These are phyloP conservation scores for Poeciliopsis infans DNA, from an alignment of 2,797 vertebrate genomes.

Conservation along the genomic window DNA sequence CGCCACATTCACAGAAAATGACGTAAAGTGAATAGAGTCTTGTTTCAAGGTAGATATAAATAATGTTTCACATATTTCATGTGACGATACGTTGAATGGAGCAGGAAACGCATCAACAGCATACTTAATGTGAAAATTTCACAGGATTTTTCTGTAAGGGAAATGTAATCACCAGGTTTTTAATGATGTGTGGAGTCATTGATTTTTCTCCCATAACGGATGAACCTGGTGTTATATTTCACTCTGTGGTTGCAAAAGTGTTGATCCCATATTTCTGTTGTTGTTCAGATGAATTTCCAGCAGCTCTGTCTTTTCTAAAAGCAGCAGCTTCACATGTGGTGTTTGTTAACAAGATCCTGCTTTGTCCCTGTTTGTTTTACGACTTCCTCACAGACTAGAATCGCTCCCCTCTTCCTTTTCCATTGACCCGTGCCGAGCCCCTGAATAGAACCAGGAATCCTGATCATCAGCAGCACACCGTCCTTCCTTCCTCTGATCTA, in stretches of 20 bases:
- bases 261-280: slow-evolving; percentile 4
- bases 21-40: too few species aligned
- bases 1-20: background rate
- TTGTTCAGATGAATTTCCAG: background rate
- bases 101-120: too few species aligned
- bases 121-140: too few species aligned
- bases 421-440: slow-evolving; percentile 54
- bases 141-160: too few species aligned
- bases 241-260: background rate
- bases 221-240: slow-evolving; percentile 7
- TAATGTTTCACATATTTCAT: too few species aligned
- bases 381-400: slow-evolving; percentile 42
- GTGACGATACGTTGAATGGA: too few species aligned
- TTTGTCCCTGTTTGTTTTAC: slow-evolving; percentile 18
- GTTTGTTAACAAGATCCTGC: slow-evolving; percentile 25
- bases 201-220: background rate
- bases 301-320: background rate
- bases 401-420: slow-evolving; percentile 36
- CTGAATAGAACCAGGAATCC: slow-evolving; percentile 38
- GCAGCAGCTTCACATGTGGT: background rate
- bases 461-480: background rate
- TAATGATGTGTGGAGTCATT: background rate
- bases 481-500: slow-evolving; percentile 39
- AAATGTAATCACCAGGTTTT: background rate
- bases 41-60: too few species aligned